Base-by-base conservation (phyloP, 2,888 invertebrate species). In the Rhingia campestris region DNA sequence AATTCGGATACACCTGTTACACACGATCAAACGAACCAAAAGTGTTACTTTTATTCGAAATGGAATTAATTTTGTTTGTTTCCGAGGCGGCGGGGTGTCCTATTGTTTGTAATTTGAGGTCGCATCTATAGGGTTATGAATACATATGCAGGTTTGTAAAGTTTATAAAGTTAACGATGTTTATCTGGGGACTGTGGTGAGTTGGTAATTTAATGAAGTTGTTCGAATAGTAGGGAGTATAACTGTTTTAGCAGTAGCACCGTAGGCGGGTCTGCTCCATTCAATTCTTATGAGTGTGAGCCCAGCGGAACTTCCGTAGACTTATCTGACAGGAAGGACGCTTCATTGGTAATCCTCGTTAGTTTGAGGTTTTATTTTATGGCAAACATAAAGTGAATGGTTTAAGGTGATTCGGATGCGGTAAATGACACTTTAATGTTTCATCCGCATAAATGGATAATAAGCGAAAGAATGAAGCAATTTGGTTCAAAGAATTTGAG, bases 31-130 rank as follows among this genome's bases (percentile, higher is more conserved):
- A 67, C 56, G 49, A 58, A 41, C 41, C 47, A 64, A 66, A 67
- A 84, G 84, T 84, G 84, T 84, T 80, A 80, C 64, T 84, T 84
- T 84, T 84, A 84, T 84, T 84, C 59, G 63, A 56, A 33, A 39
- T 49, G 49, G 66, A 79, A 69, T 74, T 64, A 69, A 84, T 77
- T 76, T 77, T 33, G 37, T 56, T 54, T 32, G 41, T 53, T 67
- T 37, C 32, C 4, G 14, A 41, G 47, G 37, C 64, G 4, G 74
- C 61, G 59, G 70, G 84, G 72, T 66, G 70, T 70, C 74, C 66
- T 41, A 69, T 47, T 30, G 74, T 43, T 70, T 70, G 47, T 70
- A 69, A 53, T 64, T 64, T 84, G 70, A 64, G 73, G 64, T 75
- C 63, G 56, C 59, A 74, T 59, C 30, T 64, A 41, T 73, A 64